These are phyloP conservation scores for Marasmarcha lunaedactyla DNA, from an alignment of 2,888 invertebrate genomes.

Conservation along the genomic window DNA sequence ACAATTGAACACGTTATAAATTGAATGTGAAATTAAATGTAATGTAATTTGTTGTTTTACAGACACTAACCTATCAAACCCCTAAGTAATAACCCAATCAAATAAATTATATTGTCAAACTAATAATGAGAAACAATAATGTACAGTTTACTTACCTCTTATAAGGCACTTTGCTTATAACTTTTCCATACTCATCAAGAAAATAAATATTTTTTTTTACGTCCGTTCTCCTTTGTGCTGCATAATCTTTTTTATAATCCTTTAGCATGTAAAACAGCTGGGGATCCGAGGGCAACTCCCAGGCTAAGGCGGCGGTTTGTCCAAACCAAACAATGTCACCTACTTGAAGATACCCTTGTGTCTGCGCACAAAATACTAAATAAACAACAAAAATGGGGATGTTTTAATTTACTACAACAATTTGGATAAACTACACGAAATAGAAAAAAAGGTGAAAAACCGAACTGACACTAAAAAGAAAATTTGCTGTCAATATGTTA, in stretches of 20 bases:
- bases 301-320: slow-evolving; percentile 81
- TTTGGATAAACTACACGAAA: too few species aligned
- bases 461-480: too few species aligned
- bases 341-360: slow-evolving; percentile 68
- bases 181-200: slow-evolving; percentile 40
- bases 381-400: slow-evolving; percentile 12
- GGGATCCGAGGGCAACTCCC: slow-evolving; percentile 78
- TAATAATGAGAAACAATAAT: too few species aligned
- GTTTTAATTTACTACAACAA: too few species aligned
- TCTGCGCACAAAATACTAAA: slow-evolving; percentile 74
- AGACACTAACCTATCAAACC: too few species aligned
- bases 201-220: slow-evolving; percentile 34
- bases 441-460: too few species aligned
- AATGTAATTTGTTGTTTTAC: too few species aligned
- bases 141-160: slow-evolving; percentile 32
- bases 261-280: slow-evolving; percentile 30
- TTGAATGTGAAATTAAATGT: too few species aligned
- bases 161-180: slow-evolving; percentile 41
- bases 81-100: too few species aligned
- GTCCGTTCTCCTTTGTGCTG: slow-evolving; percentile 31
- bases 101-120: too few species aligned
- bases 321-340: slow-evolving; percentile 76
- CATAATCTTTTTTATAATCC: slow-evolving; percentile 23
- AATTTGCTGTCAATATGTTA: not conserved
- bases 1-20: too few species aligned